These are phyloP conservation scores for Halichondria panicea DNA, from an alignment of 37 sponge, comb jelly and placozoan genomes.

Conservation along the genomic window DNA sequence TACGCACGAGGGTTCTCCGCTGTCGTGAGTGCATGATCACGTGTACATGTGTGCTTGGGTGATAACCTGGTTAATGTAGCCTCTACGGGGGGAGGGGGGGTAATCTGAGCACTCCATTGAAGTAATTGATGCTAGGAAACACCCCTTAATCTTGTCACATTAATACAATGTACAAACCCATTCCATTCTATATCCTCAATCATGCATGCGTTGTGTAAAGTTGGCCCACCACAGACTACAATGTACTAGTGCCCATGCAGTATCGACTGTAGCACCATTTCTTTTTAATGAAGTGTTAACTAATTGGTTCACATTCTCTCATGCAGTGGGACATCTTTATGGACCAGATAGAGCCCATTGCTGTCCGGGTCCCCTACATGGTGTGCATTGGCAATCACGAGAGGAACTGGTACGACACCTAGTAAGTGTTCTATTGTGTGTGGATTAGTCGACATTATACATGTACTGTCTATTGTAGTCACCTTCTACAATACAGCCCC, in stretches of 20 bases:
- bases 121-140: too few species aligned
- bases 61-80: too few species aligned
- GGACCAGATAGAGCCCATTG: slow-evolving; percentile 66
- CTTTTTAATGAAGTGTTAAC: too few species aligned
- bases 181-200: too few species aligned
- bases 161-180: too few species aligned
- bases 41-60: not conserved
- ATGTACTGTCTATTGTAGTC: not conserved
- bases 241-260: too few species aligned
- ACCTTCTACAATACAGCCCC: not conserved
- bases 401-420: slow-evolving; percentile 48
- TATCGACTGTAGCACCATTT: not conserved
- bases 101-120: too few species aligned
- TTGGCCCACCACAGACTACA: too few species aligned
- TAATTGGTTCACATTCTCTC: not conserved
- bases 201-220: too few species aligned
- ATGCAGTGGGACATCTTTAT: slow-evolving; percentile 81
- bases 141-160: too few species aligned
- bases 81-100: too few species aligned
- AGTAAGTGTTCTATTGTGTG: slow-evolving; percentile 19
- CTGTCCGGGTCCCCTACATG: slow-evolving; percentile 71
- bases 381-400: slow-evolving; percentile 87
- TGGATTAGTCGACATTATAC: too few species aligned
- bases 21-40: slow-evolving; percentile 21
- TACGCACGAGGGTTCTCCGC: slow-evolving; percentile 60